A percentile compares a stretch with the other conserved stretches of the same genome.
Evolutionary conservation across 1,140 invertebrate genomes (phyloP).

Genomic region (Lethrus apterus): DNA sequence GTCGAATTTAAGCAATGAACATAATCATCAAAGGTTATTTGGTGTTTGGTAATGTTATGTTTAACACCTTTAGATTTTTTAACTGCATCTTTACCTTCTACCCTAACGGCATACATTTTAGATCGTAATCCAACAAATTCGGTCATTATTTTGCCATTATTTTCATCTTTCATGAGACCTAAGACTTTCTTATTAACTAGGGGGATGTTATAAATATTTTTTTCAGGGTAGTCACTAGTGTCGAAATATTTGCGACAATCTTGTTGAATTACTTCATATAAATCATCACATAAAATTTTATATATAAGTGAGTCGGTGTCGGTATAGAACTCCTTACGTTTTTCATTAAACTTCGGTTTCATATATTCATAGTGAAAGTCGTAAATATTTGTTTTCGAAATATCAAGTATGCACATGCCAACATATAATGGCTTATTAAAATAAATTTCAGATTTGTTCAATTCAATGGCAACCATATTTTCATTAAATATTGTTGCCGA

Average conservation of each 20-base stretch:
- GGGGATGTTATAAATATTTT: constrained; percentile 29
- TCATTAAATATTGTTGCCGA: constrained; percentile 31
- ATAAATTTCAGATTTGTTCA: constrained; percentile 26
- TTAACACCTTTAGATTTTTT: constrained; percentile 32
- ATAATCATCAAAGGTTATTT: constrained; percentile 29
- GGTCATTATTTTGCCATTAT: constrained; percentile 31
- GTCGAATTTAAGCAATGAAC: constrained; percentile 18
- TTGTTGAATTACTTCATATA: constrained; percentile 32
- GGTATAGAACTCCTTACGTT: constrained; percentile 32
- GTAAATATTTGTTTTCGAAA: constrained; percentile 28
- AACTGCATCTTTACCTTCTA: constrained; percentile 17
- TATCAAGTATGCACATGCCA: constrained; percentile 24
- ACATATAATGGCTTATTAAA: constrained; percentile 31
- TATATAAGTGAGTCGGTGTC: constrained; percentile 42
- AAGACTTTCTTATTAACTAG: constrained; percentile 43
- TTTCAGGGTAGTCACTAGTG: constrained; percentile 28
- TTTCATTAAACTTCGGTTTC: constrained; percentile 21
- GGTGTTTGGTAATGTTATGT: constrained; percentile 22
- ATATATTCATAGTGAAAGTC: constrained; percentile 34
- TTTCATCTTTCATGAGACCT: constrained; percentile 44
- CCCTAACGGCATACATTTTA: constrained; percentile 40
- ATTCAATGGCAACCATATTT: constrained; percentile 29
- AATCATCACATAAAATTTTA: constrained; percentile 29
- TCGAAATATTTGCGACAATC: constrained; percentile 26
- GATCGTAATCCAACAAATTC: constrained; percentile 32